A percentile compares a stretch with the other conserved stretches of the same genome.
These are phyloP conservation scores for Platorchestia sp. DNA, from an alignment of 1,140 invertebrate species.

Conservation along the genomic window DNA sequence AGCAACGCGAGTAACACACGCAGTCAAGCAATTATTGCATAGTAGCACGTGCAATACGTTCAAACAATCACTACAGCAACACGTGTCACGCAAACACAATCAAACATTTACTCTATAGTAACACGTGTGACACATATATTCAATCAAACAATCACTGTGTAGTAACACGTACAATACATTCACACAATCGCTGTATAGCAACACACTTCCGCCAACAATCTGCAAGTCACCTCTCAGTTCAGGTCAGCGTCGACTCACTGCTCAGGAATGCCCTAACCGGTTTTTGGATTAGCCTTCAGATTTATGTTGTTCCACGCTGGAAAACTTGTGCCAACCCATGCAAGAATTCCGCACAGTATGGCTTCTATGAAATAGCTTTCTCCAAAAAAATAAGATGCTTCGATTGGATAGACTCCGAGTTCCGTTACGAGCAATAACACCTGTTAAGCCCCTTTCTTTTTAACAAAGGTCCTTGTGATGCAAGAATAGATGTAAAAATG, in stretches of 20 bases:
- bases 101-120: too few relatives aligned
- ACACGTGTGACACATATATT: not conserved
- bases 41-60: too few relatives aligned
- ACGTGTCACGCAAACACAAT: too few relatives aligned
- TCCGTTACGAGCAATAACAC: not conserved
- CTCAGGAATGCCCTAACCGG: not conserved
- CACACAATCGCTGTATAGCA: not conserved
- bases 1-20: not conserved
- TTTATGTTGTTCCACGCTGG: not conserved
- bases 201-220: not conserved
- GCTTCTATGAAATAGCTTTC: not conserved
- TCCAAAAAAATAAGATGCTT: not conserved
- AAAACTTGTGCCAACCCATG: not conserved
- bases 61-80: too few relatives aligned
- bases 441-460: not conserved
- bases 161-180: not conserved
- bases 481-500: not conserved
- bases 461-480: not conserved
- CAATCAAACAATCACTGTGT: too few relatives aligned
- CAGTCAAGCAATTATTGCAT: not conserved
- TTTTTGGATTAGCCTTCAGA: not conserved
- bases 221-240: not conserved
- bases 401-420: not conserved
- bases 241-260: not conserved
- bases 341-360: not conserved